Conservation (phyloP, 2,888 invertebrate species). For the Diplazon laetatorius region DNA sequence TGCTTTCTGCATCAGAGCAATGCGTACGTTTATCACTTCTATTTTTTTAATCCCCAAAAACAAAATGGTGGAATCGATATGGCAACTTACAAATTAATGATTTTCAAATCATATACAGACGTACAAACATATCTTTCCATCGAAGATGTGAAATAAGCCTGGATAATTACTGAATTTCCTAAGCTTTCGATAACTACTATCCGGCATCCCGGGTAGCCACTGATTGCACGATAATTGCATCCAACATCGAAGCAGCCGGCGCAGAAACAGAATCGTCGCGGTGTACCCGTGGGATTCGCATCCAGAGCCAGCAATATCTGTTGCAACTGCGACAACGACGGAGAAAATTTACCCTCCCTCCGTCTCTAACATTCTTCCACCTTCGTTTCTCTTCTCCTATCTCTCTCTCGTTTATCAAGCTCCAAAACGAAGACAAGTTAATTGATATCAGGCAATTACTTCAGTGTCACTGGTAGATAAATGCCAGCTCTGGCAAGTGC, state of each 20-base stretch:
- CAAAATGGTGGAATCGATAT: too few relatives aligned
- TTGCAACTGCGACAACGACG: constrained; percentile 17
- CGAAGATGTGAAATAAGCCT: constrained; percentile 54
- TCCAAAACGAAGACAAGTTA: constrained; percentile 49
- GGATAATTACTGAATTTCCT: constrained; percentile 58
- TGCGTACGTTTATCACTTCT: too few relatives aligned
- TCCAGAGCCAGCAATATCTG: constrained; percentile 19
- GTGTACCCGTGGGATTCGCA: constrained; percentile 29
- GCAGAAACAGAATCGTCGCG: constrained; percentile 44
- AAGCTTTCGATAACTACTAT: constrained; percentile 57
- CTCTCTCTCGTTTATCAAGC: constrained; percentile 26
- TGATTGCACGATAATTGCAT: constrained; percentile 69
- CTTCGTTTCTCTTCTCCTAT: constrained; percentile 6
- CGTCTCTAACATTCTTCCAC: background rate
- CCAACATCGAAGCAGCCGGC: constrained; percentile 28
- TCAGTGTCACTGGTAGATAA: constrained; percentile 41
- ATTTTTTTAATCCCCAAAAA: too few relatives aligned
- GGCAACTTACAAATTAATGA: too few relatives aligned
- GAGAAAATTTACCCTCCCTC: constrained; percentile 5
- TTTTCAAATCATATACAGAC: too few relatives aligned
- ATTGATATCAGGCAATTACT: constrained; percentile 63
- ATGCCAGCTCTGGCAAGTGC: constrained; percentile 1
- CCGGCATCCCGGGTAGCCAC: constrained; percentile 43
- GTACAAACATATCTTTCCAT: constrained; percentile 23
- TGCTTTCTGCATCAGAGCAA: too few relatives aligned